Evolutionary conservation across 1,140 invertebrate genomes (phyloP).

Genomic region (Trichonephila clavipes): DNA sequence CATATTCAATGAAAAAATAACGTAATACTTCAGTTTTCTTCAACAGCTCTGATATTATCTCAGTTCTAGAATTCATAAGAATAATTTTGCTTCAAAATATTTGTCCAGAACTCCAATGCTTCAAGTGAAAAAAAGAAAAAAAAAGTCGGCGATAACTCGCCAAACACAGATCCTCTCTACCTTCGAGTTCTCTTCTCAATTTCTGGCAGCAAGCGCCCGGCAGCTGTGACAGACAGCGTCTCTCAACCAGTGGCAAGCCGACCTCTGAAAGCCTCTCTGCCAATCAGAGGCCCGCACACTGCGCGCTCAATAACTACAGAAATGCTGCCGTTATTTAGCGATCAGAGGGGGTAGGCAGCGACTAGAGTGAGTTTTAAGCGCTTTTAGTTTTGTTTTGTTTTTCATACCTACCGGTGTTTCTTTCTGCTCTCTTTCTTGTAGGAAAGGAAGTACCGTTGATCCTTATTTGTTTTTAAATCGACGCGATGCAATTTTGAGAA

Average conservation of each 20-base stretch:
- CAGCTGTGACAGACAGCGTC: constrained; percentile 76
- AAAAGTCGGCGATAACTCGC: background rate
- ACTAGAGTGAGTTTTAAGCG: constrained; percentile 73
- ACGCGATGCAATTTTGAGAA: constrained; percentile 36
- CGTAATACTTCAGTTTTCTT: too few relatives aligned
- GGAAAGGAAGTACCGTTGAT: background rate
- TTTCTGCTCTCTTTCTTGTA: constrained; percentile 28
- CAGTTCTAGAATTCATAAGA: too few relatives aligned
- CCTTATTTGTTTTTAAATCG: constrained; percentile 48
- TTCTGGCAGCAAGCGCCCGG: constrained; percentile 72
- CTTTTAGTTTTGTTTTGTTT: constrained; percentile 55
- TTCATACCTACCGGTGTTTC: background rate
- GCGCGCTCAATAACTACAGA: constrained; percentile 75
- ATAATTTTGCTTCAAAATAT: too few relatives aligned
- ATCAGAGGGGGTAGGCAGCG: constrained; percentile 58
- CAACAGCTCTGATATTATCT: too few relatives aligned
- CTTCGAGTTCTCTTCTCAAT: constrained; percentile 72
- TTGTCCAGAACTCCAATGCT: too few relatives aligned
- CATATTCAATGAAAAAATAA: too few relatives aligned
- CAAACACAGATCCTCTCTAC: constrained; percentile 9
- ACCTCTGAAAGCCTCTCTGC: constrained; percentile 74
- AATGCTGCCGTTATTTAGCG: constrained; percentile 74
- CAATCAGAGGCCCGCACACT: constrained; percentile 72
- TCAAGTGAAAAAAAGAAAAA: too few relatives aligned
- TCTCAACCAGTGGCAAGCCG: constrained; percentile 75